A percentile compares a stretch with the other conserved stretches of the same genome.
phyloP scores from a whole-genome alignment of 2,888 invertebrate species.

The Sturmia bella region DNA sequence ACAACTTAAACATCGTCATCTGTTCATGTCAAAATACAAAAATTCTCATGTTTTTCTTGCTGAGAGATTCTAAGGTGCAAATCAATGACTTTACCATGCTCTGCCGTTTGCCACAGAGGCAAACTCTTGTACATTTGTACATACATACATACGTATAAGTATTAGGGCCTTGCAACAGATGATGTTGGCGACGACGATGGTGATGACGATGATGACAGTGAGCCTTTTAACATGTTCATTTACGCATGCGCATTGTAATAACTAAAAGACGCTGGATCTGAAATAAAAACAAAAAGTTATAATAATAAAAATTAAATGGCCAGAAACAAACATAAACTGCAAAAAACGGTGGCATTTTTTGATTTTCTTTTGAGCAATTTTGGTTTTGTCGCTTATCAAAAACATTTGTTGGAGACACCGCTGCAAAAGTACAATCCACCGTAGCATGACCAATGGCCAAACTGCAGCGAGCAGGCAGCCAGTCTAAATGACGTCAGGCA shows the following conservation, averaged over 20 bases:
- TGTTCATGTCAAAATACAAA: slow-evolving; percentile 43
- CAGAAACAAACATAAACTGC: slow-evolving; percentile 18
- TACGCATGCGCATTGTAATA: slow-evolving; percentile 67
- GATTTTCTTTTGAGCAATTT: slow-evolving; percentile 55
- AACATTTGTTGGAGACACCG: slow-evolving; percentile 64
- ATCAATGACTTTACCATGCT: slow-evolving; percentile 59
- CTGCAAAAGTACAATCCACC: slow-evolving; percentile 54
- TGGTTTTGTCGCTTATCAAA: slow-evolving; percentile 64
- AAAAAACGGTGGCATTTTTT: slow-evolving; percentile 73
- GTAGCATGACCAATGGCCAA: slow-evolving; percentile 44
- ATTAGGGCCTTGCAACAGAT: slow-evolving; percentile 61
- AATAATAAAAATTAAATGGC: slow-evolving; percentile 1
- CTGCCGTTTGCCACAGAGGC: slow-evolving; percentile 7
- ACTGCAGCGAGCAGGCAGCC: slow-evolving; percentile 40
- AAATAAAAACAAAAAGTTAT: slow-evolving; percentile 20
- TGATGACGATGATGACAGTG: slow-evolving; percentile 58
- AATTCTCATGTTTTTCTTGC: slow-evolving; percentile 35
- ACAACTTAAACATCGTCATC: slow-evolving; percentile 56
- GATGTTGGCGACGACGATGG: slow-evolving; percentile 43
- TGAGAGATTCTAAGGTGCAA: slow-evolving; percentile 56
- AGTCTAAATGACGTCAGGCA: slow-evolving; percentile 53
- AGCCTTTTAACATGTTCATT: slow-evolving; percentile 69
- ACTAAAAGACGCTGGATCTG: slow-evolving; percentile 63
- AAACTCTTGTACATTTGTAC: too few species aligned
- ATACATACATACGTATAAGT: not conserved